Base-by-base conservation (phyloP, 2,888 invertebrate species). In the Nomada ferruginata region DNA sequence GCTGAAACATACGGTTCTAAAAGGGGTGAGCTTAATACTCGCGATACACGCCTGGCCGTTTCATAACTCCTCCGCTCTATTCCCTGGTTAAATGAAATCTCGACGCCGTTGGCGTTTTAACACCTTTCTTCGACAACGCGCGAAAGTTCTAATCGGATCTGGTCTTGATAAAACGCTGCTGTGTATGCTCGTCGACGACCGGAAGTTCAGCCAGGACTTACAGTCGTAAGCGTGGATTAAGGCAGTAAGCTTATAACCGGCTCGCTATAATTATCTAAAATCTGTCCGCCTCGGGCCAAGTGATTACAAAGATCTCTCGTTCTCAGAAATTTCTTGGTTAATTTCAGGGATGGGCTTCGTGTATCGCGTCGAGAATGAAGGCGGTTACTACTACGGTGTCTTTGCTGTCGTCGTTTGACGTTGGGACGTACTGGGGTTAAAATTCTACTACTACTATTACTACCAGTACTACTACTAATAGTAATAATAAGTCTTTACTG, bases 171-270 rank as follows among this genome's bases (percentile, higher is more conserved):
- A 69, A 78, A 70, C 69, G 53, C 50, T 59, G 66, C 76, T 74
- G 69, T 60, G 73, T 70, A 80, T 66, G 81, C 73, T 65, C 59
- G 60, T 60, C 57, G 55, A 26, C 47, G 55, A 53, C 15, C 13
- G 57, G 69, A 85, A 85, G 73, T 85, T 85, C 65, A 76, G 55
- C 70, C 47, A 9, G 73, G 80, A 80, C 68, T 85, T 83, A 85
- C 70, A 78, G 79, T 78, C 76, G 68, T 83, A 85, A 85, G 83
- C 83, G 65, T 69, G 80, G 85, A 84, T 85, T 85, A 85, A 76
- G 68, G 36, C 60, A 26, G 71, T 76, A 85, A 85, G 85, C 80
- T 85, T 83, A 76, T 85, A 83, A 83, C 59, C 61, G 59, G 61
- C 65, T 42, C 26, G 55, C 59, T 80, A 78, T 80, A 83, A 85